These are phyloP conservation scores for Rugalucina vietnamica DNA, from an alignment of 2,888 invertebrate genomes.

Conservation along the genomic window DNA sequence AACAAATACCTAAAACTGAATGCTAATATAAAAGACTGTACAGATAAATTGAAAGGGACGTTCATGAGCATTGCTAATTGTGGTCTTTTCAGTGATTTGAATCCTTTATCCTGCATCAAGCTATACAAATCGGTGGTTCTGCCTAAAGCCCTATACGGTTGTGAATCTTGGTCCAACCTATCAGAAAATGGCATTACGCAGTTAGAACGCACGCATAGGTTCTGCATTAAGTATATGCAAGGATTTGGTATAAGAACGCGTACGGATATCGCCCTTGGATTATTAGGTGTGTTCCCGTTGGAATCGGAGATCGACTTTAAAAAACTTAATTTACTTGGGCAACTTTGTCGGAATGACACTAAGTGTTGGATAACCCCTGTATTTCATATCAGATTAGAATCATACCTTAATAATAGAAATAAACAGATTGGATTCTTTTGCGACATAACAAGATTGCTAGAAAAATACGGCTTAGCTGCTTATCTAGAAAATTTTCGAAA, in stretches of 20 bases:
- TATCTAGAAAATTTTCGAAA: no score
- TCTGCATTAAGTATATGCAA: not conserved
- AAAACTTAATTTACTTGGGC: not conserved
- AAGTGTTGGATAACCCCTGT: no score
- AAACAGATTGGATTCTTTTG: no score
- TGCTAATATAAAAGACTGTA: not conserved
- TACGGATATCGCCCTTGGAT: not conserved
- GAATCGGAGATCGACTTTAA: not conserved
- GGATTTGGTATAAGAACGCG: not conserved
- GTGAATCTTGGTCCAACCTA: slow-evolving; percentile 4
- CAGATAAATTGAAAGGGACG: not conserved
- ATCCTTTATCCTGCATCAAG: not conserved
- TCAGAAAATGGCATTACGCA: not conserved
- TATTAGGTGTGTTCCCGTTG: not conserved
- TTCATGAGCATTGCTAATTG: not conserved
- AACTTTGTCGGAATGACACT: no score
- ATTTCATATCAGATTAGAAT: no score
- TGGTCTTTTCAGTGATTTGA: not conserved
- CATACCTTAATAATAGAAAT: no score
- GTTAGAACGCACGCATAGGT: not conserved
- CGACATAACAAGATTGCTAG: no score
- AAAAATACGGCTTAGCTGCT: no score
- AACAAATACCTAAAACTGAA: not conserved
- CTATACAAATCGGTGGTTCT: slow-evolving; percentile 17
- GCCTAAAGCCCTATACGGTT: slow-evolving; percentile 25